Evolutionary conservation across 2,888 invertebrate species (phyloP).

Genomic region (Zele albiditarsus): DNA sequence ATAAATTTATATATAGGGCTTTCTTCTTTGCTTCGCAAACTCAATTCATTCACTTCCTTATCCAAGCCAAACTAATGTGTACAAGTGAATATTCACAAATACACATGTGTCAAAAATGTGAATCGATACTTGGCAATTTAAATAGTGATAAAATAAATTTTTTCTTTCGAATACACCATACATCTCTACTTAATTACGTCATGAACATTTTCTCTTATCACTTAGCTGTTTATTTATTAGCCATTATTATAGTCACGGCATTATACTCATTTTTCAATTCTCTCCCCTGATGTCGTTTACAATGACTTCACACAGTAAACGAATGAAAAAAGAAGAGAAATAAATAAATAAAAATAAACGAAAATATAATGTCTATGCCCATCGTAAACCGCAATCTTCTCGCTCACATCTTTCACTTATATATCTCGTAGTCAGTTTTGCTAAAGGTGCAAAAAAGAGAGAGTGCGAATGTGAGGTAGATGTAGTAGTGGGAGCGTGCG

Average conservation of each 20-base stretch:
- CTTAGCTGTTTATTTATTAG: conserved; percentile 14
- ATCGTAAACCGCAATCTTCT: conserved; percentile 45
- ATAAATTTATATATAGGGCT: neutral
- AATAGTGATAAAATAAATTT: conserved; percentile 32
- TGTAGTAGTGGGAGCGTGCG: conserved; percentile 12
- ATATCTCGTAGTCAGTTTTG: conserved; percentile 18
- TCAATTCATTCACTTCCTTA: neutral
- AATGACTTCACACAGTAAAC: conserved; percentile 25
- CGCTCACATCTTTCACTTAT: conserved; percentile 45
- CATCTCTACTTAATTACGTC: conserved; percentile 6
- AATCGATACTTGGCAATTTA: conserved; percentile 43
- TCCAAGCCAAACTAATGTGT: neutral
- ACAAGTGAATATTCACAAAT: neutral
- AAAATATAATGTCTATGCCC: conserved; percentile 15
- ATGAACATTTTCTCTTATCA: conserved; percentile 20
- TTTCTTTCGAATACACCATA: neutral
- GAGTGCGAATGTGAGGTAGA: conserved; percentile 1
- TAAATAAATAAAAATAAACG: neutral
- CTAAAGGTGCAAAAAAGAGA: neutral
- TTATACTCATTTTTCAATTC: conserved; percentile 30
- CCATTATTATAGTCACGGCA: neutral
- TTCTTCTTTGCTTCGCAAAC: conserved; percentile 8
- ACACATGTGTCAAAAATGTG: neutral
- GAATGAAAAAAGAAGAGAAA: neutral
- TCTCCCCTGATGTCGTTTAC: conserved; percentile 15